Conservation (phyloP, 2,113 vertebrate species). For the Rana temporaria region DNA sequence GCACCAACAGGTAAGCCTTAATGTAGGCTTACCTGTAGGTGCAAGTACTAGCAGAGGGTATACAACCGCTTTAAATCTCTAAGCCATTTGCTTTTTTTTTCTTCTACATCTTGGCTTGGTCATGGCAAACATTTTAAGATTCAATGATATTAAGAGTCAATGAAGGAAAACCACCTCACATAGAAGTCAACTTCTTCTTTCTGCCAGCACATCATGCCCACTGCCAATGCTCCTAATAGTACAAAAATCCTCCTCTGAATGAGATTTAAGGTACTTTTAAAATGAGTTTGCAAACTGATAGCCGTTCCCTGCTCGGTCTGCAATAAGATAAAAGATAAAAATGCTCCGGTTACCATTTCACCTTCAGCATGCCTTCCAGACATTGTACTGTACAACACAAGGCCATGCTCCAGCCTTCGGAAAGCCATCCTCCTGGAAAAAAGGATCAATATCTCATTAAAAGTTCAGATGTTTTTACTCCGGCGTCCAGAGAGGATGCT, state of each 20-base stretch:
- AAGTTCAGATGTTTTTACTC: conserved; percentile 8
- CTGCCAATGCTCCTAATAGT: background rate
- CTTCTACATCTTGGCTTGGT: too few species aligned
- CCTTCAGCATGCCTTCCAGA: conserved; percentile 9
- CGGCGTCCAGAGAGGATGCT: background rate
- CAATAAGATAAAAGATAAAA: conserved; percentile 8
- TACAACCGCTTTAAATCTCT: too few species aligned
- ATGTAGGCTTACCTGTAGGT: too few species aligned
- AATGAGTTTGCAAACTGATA: conserved; percentile 22
- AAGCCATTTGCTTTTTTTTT: too few species aligned
- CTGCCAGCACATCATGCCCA: background rate
- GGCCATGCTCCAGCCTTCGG: background rate
- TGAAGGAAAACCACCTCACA: too few species aligned
- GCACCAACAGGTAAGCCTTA: too few species aligned
- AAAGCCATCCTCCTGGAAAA: background rate
- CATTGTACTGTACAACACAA: conserved; percentile 22
- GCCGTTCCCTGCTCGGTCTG: background rate
- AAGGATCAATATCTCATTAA: conserved; percentile 38
- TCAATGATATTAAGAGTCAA: too few species aligned
- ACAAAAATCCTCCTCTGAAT: background rate
- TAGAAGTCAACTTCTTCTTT: too few species aligned
- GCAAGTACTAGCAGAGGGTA: too few species aligned
- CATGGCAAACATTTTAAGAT: too few species aligned
- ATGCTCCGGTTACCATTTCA: background rate
- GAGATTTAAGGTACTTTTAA: conserved; percentile 3